Percentiles rank a stretch among this genome's conserved stretches.
Conservation (phyloP, 1,140 invertebrate species). For the Kradibia gibbosae region DNA sequence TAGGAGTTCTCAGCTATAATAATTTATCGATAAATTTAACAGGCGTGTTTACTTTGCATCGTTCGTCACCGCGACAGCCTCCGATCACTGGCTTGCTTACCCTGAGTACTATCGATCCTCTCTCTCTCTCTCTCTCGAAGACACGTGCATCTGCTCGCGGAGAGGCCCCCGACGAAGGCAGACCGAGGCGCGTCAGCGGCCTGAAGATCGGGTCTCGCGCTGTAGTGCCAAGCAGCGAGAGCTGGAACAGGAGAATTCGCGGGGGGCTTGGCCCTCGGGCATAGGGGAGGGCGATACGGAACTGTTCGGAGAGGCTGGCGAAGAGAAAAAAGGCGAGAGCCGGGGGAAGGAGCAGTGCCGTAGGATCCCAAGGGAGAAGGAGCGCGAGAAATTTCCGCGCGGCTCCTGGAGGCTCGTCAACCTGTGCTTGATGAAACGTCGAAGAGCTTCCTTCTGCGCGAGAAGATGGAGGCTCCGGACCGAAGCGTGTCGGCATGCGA, state of each 20-base stretch:
- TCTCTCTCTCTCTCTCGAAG: neutral
- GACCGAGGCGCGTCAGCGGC: neutral
- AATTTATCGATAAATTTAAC: conserved; percentile 17
- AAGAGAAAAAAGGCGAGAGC: neutral
- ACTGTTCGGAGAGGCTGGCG: neutral
- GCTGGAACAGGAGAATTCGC: neutral
- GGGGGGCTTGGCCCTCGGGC: neutral
- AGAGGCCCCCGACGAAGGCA: too few relatives aligned
- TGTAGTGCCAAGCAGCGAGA: conserved; percentile 56
- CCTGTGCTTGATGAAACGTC: neutral
- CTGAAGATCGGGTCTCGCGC: conserved; percentile 37
- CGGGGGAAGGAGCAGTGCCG: neutral
- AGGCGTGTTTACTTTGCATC: conserved; percentile 9
- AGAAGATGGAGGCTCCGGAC: neutral
- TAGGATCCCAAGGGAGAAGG: neutral
- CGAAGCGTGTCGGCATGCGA: neutral
- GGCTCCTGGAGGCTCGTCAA: neutral
- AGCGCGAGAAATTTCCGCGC: neutral
- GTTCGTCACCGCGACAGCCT: neutral
- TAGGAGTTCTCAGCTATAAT: neutral
- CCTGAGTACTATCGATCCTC: neutral
- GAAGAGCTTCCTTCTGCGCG: conserved; percentile 2
- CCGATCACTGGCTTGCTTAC: neutral
- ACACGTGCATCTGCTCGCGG: neutral
- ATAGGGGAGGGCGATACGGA: neutral